phyloP scores from a whole-genome alignment of 2,113 vertebrate genomes.

The Thamnaconus septentrionalis region DNA sequence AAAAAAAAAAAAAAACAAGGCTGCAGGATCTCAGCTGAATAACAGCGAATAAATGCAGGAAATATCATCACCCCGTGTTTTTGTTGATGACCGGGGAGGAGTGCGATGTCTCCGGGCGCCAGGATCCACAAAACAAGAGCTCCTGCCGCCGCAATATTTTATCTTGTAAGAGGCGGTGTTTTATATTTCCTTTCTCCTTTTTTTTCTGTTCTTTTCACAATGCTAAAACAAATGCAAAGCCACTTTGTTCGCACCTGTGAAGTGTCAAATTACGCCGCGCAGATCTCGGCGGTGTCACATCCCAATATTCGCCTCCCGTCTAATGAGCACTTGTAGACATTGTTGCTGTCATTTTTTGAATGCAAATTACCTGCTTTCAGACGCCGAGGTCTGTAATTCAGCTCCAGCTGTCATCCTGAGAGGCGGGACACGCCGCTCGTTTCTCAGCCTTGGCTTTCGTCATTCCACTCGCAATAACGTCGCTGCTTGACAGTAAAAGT shows the following conservation, averaged over 20 bases:
- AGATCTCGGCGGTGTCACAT: conserved; percentile 40
- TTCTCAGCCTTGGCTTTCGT: too few relatives aligned
- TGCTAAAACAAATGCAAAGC: conserved; percentile 22
- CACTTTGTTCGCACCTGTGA: conserved; percentile 42
- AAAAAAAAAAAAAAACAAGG: conserved; percentile 9
- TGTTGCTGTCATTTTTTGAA: conserved; percentile 54
- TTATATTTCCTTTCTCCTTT: background rate
- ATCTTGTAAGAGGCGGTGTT: background rate
- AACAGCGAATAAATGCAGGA: conserved; percentile 3
- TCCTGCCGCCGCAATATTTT: background rate
- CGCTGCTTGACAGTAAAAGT: too few relatives aligned
- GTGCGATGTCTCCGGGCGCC: too few relatives aligned
- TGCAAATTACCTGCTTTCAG: conserved; percentile 60
- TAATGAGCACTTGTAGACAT: conserved; percentile 68
- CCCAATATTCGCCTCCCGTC: conserved; percentile 49
- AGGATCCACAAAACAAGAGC: too few relatives aligned
- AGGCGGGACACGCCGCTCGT: conserved; percentile 44
- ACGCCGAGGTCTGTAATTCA: conserved; percentile 45
- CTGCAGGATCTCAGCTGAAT: conserved; percentile 18
- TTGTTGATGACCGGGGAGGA: background rate
- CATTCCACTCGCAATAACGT: too few relatives aligned
- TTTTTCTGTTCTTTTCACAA: conserved; percentile 1
- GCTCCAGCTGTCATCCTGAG: conserved; percentile 61
- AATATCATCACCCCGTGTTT: conserved; percentile 2
- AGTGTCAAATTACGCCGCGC: conserved; percentile 51